Evolutionary conservation across 2,888 invertebrate species (phyloP).

Genomic region (Athalia cordata): DNA sequence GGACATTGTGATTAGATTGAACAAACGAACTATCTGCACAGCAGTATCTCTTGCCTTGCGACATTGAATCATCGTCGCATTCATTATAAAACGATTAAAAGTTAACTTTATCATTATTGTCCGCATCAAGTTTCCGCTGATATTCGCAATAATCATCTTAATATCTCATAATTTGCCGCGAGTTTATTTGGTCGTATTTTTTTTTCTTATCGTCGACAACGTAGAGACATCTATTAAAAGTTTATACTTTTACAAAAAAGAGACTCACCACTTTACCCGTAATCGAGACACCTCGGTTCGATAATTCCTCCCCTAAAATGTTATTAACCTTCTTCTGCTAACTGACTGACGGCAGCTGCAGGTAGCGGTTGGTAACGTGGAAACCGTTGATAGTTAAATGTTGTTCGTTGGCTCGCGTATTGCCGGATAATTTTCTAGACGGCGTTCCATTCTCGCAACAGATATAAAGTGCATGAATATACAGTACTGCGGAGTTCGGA

Average conservation of each 20-base stretch:
- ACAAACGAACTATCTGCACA: constrained; percentile 5
- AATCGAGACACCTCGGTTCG: not conserved
- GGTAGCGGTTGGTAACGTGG: no score
- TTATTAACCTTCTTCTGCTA: no score
- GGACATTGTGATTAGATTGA: constrained; percentile 34
- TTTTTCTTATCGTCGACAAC: no score
- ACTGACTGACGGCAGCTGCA: not conserved
- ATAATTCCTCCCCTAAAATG: no score
- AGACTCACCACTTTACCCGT: not conserved
- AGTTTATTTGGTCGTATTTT: no score
- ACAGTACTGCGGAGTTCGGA: not conserved
- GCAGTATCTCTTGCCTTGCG: constrained; percentile 3
- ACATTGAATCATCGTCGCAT: constrained; percentile 33
- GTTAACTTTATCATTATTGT: not conserved
- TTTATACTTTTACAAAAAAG: not conserved
- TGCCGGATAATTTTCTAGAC: not conserved
- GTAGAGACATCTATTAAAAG: no score
- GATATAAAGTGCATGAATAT: not conserved
- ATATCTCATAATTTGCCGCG: no score
- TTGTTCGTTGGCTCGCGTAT: not conserved
- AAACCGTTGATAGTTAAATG: no score
- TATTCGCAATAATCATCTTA: not conserved
- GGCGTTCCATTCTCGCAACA: constrained; percentile 6
- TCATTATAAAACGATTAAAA: not conserved
- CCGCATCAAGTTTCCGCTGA: not conserved